Percentiles rank a stretch among this genome's conserved stretches.
phyloP scores from a whole-genome alignment of 2,888 invertebrate species.

The Apamea monoglypha region DNA sequence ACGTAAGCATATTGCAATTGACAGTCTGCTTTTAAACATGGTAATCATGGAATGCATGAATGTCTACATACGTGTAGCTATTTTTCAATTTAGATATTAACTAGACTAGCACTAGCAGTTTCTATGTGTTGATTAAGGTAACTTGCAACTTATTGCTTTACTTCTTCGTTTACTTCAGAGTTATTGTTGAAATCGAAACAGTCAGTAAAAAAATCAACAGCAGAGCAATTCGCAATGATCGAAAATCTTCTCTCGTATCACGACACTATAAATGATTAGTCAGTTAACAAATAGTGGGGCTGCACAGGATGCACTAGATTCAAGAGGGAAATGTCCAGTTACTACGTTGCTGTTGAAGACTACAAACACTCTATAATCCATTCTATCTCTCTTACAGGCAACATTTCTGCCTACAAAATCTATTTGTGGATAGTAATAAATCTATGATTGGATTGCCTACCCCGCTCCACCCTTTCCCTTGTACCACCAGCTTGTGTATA shows the following conservation, averaged over 20 bases:
- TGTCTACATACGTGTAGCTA: background rate
- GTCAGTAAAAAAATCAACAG: background rate
- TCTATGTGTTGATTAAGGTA: background rate
- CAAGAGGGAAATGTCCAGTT: background rate
- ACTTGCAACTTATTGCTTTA: background rate
- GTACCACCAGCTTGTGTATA: slow-evolving; percentile 66
- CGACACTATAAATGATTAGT: background rate
- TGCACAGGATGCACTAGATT: background rate
- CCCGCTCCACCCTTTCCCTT: slow-evolving; percentile 47
- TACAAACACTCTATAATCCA: background rate
- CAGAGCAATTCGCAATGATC: background rate
- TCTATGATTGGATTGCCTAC: background rate
- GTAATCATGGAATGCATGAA: background rate
- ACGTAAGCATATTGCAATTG: background rate
- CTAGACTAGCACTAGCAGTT: background rate
- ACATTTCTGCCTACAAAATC: background rate
- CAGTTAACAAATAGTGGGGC: too few relatives aligned
- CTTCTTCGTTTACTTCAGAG: background rate
- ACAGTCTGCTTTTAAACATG: background rate
- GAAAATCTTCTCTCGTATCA: background rate
- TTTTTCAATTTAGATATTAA: background rate
- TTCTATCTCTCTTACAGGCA: background rate
- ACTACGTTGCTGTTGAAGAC: background rate
- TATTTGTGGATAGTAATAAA: background rate
- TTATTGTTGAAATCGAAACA: background rate